Percentiles rank a stretch among this genome's conserved stretches.
These are phyloP conservation scores for Phrynocephalus versicolor DNA, from an alignment of 2,113 vertebrate genomes.

Conservation along the genomic window DNA sequence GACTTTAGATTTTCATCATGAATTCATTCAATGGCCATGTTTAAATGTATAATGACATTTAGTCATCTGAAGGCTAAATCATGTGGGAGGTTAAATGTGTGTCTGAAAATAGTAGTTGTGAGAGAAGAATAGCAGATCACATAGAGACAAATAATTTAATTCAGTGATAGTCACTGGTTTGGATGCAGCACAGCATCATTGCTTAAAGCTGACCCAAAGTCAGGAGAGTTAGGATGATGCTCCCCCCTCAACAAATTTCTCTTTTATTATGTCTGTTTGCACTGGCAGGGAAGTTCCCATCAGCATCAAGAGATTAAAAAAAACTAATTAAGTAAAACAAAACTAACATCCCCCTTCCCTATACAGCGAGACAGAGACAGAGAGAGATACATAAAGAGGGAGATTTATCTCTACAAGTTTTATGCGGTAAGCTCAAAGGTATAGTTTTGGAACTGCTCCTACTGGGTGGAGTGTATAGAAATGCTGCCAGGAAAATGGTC, in stretches of 20 bases:
- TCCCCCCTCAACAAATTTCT: not conserved
- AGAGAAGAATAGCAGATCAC: too few relatives aligned
- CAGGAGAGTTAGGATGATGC: not conserved
- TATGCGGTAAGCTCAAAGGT: not conserved
- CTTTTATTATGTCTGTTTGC: not conserved
- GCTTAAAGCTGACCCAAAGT: too few relatives aligned
- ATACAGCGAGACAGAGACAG: not conserved
- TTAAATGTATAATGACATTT: not conserved
- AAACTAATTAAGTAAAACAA: too few relatives aligned
- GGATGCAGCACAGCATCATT: too few relatives aligned
- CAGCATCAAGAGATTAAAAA: not conserved
- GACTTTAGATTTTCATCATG: too few relatives aligned
- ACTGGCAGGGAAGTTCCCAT: not conserved
- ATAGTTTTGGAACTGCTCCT: not conserved
- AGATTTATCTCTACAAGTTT: not conserved
- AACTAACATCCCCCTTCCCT: not conserved
- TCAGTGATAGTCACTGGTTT: too few relatives aligned
- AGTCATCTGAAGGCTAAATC: not conserved
- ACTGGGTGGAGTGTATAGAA: not conserved
- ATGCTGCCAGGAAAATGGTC: not conserved
- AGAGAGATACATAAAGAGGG: not conserved
- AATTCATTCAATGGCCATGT: too few relatives aligned
- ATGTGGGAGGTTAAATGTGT: not conserved
- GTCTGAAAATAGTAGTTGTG: not conserved
- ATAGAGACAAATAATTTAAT: too few relatives aligned